Evolutionary conservation across 2,797 vertebrate genomes (phyloP), one percentile per base, ranked within the genome.

Genomic region (Cuculus canorus): DNA sequence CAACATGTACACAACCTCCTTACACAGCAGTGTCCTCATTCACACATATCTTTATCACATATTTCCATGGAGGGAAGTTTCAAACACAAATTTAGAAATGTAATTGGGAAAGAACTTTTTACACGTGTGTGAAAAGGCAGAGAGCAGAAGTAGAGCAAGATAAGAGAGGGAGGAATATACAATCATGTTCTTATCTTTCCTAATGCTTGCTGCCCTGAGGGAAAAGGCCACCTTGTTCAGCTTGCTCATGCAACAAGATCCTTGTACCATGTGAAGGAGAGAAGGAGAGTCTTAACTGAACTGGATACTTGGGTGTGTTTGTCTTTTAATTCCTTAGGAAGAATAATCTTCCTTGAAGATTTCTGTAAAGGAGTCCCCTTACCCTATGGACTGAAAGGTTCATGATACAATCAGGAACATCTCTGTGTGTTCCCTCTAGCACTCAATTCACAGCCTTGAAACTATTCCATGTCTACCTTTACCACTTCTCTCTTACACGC

Each of bases 401-500:
- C 5, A 12, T 5, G 41, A 48, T 35, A 66, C 28, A 56, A 52
- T 70, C 68, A 73, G 53, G 39, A 80, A 4, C 35, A 25, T 28
- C 33, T 30, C 70, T 70, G 39, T 59, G 14, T 76, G 27, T 70
- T 90, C 45, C 35, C n/a, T 73, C 25, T 52, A 77, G 45, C 28
- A 35, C 27, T 64, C 65, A 41, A 66, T 95, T 82, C 88, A 80
- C 88, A 89, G 32, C 64, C 68, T 72, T 48, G 56, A 80, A 89
- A 37, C 69, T 8, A 10, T 63, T 92, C 69, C 60, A 13, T 22
- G 66, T 18, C 71, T 56, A 88, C 48, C 30, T 41, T 59, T 63
- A 70, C 24, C 3, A 3, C 33, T 88, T 32, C 14, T 53, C 27
- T 45, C n/a, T 22, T 68, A 72, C 88, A 95, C 0, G 10, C 78